Base-by-base conservation (phyloP, 2,113 vertebrate species). In the Stictonetta naevosa region DNA sequence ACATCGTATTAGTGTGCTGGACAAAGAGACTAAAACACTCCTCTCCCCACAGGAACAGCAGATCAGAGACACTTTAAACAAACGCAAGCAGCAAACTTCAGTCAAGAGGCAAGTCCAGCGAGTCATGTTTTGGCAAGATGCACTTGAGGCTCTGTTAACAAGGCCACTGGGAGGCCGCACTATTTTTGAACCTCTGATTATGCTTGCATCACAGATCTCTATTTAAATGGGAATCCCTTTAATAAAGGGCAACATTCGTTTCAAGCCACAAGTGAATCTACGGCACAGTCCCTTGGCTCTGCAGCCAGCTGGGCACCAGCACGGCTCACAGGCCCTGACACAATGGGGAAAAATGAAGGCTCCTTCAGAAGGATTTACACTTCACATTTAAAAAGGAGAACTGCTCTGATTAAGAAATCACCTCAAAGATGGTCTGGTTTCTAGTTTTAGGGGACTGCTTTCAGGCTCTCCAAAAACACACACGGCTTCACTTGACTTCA, bases 101-200 rank as follows among this genome's bases (percentile, higher is more conserved):
- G 78, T 11, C 79, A 73, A 83, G 64, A 88, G 67, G 80, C 72
- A 36, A 77, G 72, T 60, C 40, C 50, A 1, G 2, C 15, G 77
- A 90, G 83, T 94, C 86, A 77, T 2, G 40, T 7, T 56, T n/a
- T 95, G 74, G 95, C 94, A 95, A 68, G 83, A 93, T 15, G 36
- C 25, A 48, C 48, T 63, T 7, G 0, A 83, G 73, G 67, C 74
- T 44, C 89, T 3, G 11, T 1, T 7, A 95, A 83, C 34, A 58
- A 86, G 73, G 80, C 68, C 82, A 56, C 19, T 9, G 20, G 0
- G 55, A 88, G 83, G 84, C 79, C 83, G 74, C 2, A 2, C 44
- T 58, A 76, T 72, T 58, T 48, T 44, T 69, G 38, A 48, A 50
- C 40, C 48, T 31, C 80, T 6, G 31, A 34, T 31, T 16, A 22